Base-by-base conservation (phyloP, 2,888 invertebrate genomes). In the Zaprionus bogoriensis region DNA sequence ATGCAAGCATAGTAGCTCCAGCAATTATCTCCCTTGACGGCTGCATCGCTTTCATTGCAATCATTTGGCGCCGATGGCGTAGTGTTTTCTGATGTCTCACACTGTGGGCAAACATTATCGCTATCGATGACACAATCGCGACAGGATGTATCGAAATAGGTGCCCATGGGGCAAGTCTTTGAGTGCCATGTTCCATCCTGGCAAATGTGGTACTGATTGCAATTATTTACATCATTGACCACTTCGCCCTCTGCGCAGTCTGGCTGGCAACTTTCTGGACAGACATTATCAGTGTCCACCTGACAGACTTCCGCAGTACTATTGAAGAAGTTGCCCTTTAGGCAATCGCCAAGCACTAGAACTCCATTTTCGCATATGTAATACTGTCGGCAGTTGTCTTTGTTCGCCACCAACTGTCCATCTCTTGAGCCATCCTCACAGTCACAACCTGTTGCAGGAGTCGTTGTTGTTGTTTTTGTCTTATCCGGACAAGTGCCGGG, bases 321-420 rank as follows among this genome's bases (percentile, higher is more conserved):
- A 36, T 89, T 54, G 28, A 81, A 89, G 30, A 76, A 81, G 30
- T 86, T 87, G 4, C 84, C 88, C 3, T 14, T 27, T 0, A 36
- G 65, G 36, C 89, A 89, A 30, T 79, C 87, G 2, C 66, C 75
- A 4, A 62, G 55, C 0, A 73, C 32, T 1, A 88, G 55, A 30
- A 67, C 45, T 0, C 87, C 88, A 25, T 80, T 46, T 2, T 55
- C 12, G 63, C 89, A 89, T 3, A 77, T 68, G 25, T 67, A 76
- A 45, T 77, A 90, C 1, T 63, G 39, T 2, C 69, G 67, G 14
- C 89, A 88, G 14, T 86, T 83, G 0, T 67, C 48, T 0, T 59
- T 41, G 54, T 88, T 46, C 1, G 61, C 42, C 3, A 74, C 27
- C n/a, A 83, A 30, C 0, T 89, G 65, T 0, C 87, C 88, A 12